Evolutionary conservation across 2,888 invertebrate species (phyloP).

Genomic region (Erebia aethiops): DNA sequence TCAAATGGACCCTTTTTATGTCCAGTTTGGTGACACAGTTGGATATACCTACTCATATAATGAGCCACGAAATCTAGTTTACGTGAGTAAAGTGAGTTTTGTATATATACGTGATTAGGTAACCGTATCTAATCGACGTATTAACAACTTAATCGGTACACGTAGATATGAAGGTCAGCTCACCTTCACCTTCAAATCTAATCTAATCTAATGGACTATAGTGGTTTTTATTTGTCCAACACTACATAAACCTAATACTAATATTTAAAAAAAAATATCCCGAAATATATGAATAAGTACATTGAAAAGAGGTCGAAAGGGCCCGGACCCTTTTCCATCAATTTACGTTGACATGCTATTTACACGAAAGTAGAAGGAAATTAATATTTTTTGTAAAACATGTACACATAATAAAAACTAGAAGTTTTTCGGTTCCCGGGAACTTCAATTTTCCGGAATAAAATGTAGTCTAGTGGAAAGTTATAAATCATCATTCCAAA

Average conservation of each 20-base stretch:
- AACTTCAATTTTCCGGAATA: too few species aligned
- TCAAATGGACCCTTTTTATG: background rate
- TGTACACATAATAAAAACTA: background rate
- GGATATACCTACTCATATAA: background rate
- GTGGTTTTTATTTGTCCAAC: too few species aligned
- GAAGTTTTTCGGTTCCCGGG: too few species aligned
- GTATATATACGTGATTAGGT: background rate
- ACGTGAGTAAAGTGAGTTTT: background rate
- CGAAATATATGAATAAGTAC: background rate
- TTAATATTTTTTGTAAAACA: background rate
- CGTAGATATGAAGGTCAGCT: too few species aligned
- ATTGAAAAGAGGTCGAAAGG: background rate
- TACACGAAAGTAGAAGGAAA: background rate
- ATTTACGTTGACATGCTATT: background rate
- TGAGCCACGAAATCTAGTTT: conserved; percentile 11
- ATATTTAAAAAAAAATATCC: too few species aligned
- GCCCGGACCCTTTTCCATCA: background rate
- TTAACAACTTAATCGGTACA: too few species aligned
- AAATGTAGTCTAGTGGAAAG: too few species aligned
- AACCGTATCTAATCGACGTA: background rate
- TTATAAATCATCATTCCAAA: too few species aligned
- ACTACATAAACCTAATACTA: too few species aligned
- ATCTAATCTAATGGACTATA: too few species aligned
- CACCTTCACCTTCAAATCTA: too few species aligned
- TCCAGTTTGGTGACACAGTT: background rate